Percentiles rank a stretch among this genome's conserved stretches.
Evolutionary conservation across 37 sponge, comb jelly and placozoan species (phyloP).

Genomic region (Axinella damicornis): DNA sequence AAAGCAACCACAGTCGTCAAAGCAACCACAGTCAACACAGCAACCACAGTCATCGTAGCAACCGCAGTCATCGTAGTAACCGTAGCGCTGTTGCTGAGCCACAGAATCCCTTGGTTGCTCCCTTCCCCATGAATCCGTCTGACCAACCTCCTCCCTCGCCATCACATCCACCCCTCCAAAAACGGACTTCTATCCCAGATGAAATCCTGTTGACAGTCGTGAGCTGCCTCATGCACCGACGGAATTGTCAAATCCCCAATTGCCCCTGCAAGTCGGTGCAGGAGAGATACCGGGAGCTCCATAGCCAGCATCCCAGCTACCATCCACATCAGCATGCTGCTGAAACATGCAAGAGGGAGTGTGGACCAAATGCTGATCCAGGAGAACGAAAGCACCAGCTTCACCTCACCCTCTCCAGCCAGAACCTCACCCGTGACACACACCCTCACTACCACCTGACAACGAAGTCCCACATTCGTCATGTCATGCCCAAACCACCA

Average conservation of each 20-base stretch:
- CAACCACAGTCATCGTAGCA: neutral
- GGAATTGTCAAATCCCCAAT: constrained; percentile 26
- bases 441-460: constrained; percentile 46
- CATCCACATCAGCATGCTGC: too few relatives aligned
- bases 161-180: too few relatives aligned
- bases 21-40: neutral
- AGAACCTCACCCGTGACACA: neutral
- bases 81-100: neutral
- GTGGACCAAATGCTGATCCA: too few relatives aligned
- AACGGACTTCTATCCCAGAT: constrained; percentile 1
- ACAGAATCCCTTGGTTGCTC: neutral
- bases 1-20: neutral
- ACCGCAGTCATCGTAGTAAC: neutral
- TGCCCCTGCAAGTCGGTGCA: constrained; percentile 13
- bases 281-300: neutral
- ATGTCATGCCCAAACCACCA: neutral
- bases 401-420: neutral
- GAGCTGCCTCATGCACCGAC: constrained; percentile 27
- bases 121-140: neutral
- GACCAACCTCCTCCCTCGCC: neutral
- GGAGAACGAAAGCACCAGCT: neutral
- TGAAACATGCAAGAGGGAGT: too few relatives aligned
- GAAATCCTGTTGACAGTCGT: neutral
- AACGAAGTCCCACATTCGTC: constrained; percentile 8
- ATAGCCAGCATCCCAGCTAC: neutral